phyloP scores from a whole-genome alignment of 2,113 vertebrate genomes.

The Nicator chloris region DNA sequence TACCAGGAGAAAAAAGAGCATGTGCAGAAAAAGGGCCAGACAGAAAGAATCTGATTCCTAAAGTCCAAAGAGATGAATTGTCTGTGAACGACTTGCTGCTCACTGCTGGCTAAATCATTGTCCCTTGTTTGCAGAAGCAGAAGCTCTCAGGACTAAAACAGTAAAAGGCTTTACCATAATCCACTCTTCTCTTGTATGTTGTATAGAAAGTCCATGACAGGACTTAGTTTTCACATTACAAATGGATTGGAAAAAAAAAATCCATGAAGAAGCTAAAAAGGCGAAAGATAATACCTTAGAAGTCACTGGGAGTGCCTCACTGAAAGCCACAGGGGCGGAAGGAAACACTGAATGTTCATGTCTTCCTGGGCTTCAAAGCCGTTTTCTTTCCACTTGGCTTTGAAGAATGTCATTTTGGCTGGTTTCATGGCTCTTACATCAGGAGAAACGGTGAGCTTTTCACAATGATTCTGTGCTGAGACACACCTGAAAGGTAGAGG shows the following conservation, averaged over 20 bases:
- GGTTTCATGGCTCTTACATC: neutral
- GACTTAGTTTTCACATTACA: neutral
- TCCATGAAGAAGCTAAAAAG: neutral
- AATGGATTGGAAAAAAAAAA: neutral
- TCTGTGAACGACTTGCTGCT: neutral
- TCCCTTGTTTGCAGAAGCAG: neutral
- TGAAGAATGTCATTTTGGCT: neutral
- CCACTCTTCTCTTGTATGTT: neutral
- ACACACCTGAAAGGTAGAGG: neutral
- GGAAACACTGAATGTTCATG: neutral
- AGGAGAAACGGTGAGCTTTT: neutral
- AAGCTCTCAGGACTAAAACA: neutral
- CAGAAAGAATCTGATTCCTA: neutral
- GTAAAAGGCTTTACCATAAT: neutral
- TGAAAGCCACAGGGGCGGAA: neutral
- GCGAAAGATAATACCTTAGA: slow-evolving; percentile 2
- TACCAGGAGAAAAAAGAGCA: neutral
- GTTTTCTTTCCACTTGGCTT: neutral
- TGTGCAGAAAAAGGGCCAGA: neutral
- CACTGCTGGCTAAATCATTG: neutral
- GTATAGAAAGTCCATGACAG: neutral
- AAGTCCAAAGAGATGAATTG: neutral
- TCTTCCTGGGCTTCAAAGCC: neutral
- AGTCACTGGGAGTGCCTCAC: neutral
- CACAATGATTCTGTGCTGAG: neutral